Evolutionary conservation across 2,888 invertebrate species (phyloP).

Genomic region (Tryphoninae sp.): DNA sequence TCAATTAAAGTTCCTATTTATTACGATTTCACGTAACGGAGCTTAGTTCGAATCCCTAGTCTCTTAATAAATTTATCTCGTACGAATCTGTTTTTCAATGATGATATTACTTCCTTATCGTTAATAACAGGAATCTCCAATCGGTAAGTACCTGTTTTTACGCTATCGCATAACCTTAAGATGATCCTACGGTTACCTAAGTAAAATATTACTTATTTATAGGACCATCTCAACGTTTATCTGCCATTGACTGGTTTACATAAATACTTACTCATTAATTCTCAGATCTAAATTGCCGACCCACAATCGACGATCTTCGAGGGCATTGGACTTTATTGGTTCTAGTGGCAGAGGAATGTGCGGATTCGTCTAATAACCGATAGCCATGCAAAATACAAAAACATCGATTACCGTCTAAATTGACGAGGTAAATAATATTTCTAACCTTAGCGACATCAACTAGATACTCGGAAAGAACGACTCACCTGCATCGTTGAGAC

Average conservation of each 20-base stretch:
- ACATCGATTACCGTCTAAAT: conserved; percentile 5
- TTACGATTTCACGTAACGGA: too few relatives aligned
- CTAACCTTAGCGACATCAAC: conserved; percentile 35
- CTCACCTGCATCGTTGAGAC: conserved; percentile 55
- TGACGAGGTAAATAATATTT: conserved; percentile 14
- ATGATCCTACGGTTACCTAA: neutral
- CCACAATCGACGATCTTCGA: conserved; percentile 91
- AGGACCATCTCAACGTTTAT: neutral
- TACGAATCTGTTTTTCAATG: too few relatives aligned
- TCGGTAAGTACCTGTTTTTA: too few relatives aligned
- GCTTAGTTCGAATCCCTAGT: too few relatives aligned
- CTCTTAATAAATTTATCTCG: too few relatives aligned
- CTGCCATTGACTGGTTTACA: conserved; percentile 21
- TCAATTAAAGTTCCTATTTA: too few relatives aligned
- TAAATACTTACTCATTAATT: conserved; percentile 94
- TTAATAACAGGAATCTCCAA: too few relatives aligned
- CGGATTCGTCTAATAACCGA: conserved; percentile 59
- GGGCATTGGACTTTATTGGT: conserved; percentile 83
- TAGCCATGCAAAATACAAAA: conserved; percentile 4
- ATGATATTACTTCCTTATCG: too few relatives aligned
- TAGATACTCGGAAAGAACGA: neutral
- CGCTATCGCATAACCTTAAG: neutral
- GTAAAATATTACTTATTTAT: neutral
- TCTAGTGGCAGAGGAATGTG: conserved; percentile 84
- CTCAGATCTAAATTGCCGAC: conserved; percentile 95